Evolutionary conservation across 1,140 invertebrate genomes (phyloP).

Genomic region (Cecropterus lyciades): DNA sequence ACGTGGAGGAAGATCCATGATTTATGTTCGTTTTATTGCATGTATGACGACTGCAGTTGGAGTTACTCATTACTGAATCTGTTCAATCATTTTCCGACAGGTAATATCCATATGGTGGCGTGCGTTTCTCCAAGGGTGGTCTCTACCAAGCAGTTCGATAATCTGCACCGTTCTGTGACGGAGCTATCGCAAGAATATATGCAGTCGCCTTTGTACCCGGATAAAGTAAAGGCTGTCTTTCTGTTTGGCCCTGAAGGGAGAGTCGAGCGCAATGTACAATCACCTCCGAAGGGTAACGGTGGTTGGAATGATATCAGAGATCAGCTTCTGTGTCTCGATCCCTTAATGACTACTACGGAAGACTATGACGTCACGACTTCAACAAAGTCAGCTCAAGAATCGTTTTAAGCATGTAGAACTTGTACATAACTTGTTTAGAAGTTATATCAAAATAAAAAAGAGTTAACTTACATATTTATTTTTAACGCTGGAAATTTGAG

Average conservation of each 20-base stretch:
- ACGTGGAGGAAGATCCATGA: constrained; percentile 92
- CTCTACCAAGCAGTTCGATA: constrained; percentile 30
- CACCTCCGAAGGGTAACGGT: constrained; percentile 5
- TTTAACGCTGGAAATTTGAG: too few relatives aligned
- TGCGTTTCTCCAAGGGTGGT: constrained; percentile 41
- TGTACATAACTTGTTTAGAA: too few relatives aligned
- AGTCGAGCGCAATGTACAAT: constrained; percentile 2
- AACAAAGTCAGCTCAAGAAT: not conserved
- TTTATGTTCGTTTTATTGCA: constrained; percentile 94
- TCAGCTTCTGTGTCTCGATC: constrained; percentile 10
- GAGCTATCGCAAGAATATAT: constrained; percentile 3
- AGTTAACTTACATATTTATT: too few relatives aligned
- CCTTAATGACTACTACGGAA: not conserved
- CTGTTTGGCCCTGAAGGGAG: constrained; percentile 37
- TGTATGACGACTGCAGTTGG: constrained; percentile 89
- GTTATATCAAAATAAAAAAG: too few relatives aligned
- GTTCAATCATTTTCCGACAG: constrained; percentile 36
- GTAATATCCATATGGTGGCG: constrained; percentile 41
- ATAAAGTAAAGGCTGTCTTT: constrained; percentile 37
- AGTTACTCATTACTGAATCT: constrained; percentile 49
- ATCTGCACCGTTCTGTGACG: constrained; percentile 15
- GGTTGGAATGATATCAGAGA: constrained; percentile 4
- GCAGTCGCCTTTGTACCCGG: constrained; percentile 31
- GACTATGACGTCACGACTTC: not conserved
- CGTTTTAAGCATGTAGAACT: not conserved